Percentiles rank a stretch among this genome's conserved stretches.
These are phyloP conservation scores for Ceratina japonica DNA, from an alignment of 1,140 invertebrate species.

Conservation along the genomic window DNA sequence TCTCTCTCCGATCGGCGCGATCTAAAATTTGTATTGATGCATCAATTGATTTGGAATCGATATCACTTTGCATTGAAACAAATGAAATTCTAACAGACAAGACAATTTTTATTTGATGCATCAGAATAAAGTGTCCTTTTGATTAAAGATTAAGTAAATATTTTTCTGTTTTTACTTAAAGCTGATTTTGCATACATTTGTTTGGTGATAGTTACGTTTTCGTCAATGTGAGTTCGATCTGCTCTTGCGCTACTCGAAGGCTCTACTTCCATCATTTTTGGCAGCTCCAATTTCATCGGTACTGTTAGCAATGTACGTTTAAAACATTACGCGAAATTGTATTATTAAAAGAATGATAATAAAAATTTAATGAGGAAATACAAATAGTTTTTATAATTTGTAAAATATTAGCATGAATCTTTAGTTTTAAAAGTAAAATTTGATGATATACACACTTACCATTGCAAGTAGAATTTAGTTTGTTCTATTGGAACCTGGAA, in stretches of 20 bases:
- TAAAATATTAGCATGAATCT: no score
- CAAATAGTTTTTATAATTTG: neutral
- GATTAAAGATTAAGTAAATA: no score
- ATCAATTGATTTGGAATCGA: neutral
- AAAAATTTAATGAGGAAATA: neutral
- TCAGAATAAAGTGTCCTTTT: neutral
- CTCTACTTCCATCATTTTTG: neutral
- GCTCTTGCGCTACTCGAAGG: neutral
- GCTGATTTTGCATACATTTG: conserved; percentile 41
- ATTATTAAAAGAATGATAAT: neutral
- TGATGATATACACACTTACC: neutral
- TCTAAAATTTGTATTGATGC: neutral
- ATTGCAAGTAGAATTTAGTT: neutral
- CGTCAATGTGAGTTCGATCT: conserved; percentile 13
- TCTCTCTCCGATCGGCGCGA: neutral
- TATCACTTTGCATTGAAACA: neutral
- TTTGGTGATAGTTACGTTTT: conserved; percentile 47
- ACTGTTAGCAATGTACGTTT: neutral
- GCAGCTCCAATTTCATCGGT: neutral
- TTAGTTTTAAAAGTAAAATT: no score
- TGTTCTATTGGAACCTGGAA: neutral
- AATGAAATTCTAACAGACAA: neutral
- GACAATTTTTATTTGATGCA: neutral
- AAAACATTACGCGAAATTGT: neutral
- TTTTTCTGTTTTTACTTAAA: neutral